These are phyloP conservation scores for Zonitis immaculata DNA, from an alignment of 2,888 invertebrate genomes.

Conservation along the genomic window DNA sequence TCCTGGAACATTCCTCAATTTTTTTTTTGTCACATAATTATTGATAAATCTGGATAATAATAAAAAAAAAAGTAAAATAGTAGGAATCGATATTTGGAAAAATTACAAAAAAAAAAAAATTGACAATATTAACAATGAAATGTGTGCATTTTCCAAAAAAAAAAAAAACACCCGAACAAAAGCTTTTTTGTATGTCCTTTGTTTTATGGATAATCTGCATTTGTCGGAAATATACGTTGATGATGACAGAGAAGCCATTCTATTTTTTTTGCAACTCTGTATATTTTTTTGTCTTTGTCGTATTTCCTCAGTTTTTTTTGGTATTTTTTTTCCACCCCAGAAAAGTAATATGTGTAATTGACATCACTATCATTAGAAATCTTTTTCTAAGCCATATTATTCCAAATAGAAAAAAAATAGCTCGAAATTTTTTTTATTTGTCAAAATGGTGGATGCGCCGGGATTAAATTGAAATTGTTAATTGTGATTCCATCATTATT, in stretches of 20 bases:
- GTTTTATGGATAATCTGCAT: slow-evolving; percentile 8
- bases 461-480: no score
- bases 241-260: slow-evolving; percentile 7
- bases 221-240: slow-evolving; percentile 2
- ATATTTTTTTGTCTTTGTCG: not conserved
- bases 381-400: no score
- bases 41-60: no score
- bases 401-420: no score
- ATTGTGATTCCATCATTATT: no score
- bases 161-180: no score
- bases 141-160: no score
- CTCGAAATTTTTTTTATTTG: no score
- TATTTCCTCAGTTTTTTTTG: not conserved
- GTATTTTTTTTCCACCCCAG: not conserved
- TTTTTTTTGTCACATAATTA: not conserved
- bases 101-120: not conserved
- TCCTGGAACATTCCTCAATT: not conserved
- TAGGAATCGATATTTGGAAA: not conserved
- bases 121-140: not conserved
- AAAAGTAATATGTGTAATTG: no score
- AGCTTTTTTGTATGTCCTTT: not conserved
- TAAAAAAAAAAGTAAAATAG: no score
- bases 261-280: not conserved
- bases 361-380: no score
- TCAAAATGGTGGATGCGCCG: no score